Percentiles rank a stretch among this genome's conserved stretches.
Evolutionary conservation across 2,113 vertebrate species (phyloP).

Genomic region (Empidonax alnorum): DNA sequence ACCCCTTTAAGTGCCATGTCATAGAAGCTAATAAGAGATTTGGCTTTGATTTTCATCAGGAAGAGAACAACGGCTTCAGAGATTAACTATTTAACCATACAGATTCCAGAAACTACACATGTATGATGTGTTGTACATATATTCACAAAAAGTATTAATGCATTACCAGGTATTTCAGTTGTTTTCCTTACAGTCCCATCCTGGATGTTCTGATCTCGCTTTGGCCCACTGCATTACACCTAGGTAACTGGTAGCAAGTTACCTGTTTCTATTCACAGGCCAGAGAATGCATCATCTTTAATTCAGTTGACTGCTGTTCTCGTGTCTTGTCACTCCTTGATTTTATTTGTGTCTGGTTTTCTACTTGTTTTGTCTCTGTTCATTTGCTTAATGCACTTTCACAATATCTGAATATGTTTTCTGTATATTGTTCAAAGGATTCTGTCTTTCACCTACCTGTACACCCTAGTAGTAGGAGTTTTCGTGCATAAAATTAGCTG

Average conservation of each 20-base stretch:
- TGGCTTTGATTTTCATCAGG: not conserved
- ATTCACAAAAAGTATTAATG: not conserved
- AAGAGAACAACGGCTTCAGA: not conserved
- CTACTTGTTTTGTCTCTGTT: not conserved
- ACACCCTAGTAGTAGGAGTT: not conserved
- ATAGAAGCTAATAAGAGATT: not conserved
- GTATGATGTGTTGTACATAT: not conserved
- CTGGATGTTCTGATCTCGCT: accelerated
- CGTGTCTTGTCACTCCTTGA: not conserved
- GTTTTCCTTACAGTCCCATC: not conserved
- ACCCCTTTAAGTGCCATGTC: accelerated
- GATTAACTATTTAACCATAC: not conserved
- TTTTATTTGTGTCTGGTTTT: not conserved
- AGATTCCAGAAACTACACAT: not conserved
- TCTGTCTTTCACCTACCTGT: not conserved
- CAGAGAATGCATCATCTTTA: not conserved
- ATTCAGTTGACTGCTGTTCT: accelerated
- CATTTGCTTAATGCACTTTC: not conserved
- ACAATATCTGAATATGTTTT: not conserved
- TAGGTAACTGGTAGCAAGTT: not conserved
- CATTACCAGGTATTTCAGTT: not conserved
- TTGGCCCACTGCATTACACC: not conserved
- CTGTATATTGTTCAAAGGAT: not conserved
- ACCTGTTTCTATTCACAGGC: not conserved
- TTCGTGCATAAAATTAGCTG: not conserved